Evolutionary conservation across 1,140 invertebrate species (phyloP).

Genomic region (Pristionchus pacificus): DNA sequence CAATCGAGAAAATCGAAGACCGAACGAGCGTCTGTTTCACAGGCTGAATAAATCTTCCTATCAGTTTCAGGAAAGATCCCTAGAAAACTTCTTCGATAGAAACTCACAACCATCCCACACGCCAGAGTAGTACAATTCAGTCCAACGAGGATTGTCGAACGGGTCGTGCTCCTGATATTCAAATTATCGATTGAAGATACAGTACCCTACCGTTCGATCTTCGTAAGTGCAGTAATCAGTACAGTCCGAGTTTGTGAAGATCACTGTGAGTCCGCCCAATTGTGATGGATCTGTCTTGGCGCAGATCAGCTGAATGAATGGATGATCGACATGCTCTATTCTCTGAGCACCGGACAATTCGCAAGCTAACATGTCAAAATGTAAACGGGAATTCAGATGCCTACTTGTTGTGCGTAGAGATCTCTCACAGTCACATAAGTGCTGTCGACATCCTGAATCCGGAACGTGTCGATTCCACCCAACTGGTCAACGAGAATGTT

Average conservation of each 20-base stretch:
- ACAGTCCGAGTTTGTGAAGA: background rate
- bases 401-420: background rate
- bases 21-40: too few relatives aligned
- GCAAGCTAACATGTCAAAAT: too few relatives aligned
- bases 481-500: background rate
- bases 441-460: background rate
- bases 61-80: too few relatives aligned
- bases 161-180: too few relatives aligned
- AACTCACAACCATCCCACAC: background rate
- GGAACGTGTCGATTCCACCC: background rate
- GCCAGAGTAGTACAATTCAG: background rate
- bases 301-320: background rate
- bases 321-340: background rate
- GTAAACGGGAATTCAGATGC: too few relatives aligned
- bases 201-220: too few relatives aligned
- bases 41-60: too few relatives aligned
- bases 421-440: background rate
- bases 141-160: too few relatives aligned
- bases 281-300: background rate
- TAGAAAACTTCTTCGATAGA: too few relatives aligned
- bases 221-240: background rate
- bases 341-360: background rate
- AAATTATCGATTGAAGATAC: too few relatives aligned
- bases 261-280: background rate
- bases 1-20: too few relatives aligned